Evolutionary conservation across 2,888 invertebrate species (phyloP).

Genomic region (Lepidocyrtinus sp.): DNA sequence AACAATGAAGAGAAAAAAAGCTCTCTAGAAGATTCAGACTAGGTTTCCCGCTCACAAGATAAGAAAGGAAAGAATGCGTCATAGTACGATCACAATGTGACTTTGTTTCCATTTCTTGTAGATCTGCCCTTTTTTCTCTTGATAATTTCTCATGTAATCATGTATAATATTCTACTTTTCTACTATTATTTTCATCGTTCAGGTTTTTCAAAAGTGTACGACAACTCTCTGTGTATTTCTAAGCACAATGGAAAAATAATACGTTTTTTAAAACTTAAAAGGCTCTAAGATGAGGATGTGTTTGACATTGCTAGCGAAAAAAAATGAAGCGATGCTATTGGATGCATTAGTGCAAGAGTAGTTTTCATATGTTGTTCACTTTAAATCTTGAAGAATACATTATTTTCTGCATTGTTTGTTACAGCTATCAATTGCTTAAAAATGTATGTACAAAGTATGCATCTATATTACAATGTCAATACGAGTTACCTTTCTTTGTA

Average conservation of each 20-base stretch:
- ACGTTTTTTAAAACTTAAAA: slow-evolving; percentile 12
- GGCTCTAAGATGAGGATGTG: background rate
- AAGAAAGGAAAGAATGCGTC: background rate
- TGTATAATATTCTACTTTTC: background rate
- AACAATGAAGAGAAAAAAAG: too few species aligned
- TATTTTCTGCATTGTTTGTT: slow-evolving; percentile 6
- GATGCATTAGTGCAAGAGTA: background rate
- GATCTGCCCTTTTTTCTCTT: background rate
- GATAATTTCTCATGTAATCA: background rate
- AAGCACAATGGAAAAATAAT: slow-evolving; percentile 7
- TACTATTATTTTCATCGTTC: background rate
- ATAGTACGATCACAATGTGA: background rate
- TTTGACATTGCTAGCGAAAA: background rate
- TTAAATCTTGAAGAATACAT: too few species aligned
- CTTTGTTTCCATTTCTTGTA: background rate
- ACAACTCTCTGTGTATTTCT: too few species aligned
- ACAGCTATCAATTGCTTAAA: background rate
- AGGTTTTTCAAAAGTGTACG: too few species aligned
- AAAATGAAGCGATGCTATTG: background rate
- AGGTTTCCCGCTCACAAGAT: slow-evolving; percentile 8
- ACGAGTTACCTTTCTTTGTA: slow-evolving; percentile 1
- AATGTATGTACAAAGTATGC: background rate
- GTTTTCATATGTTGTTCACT: too few species aligned
- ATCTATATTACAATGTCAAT: slow-evolving; percentile 9
- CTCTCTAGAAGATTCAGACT: background rate